phyloP scores from a whole-genome alignment of 2,113 vertebrate species.

The Prinia subflava region DNA sequence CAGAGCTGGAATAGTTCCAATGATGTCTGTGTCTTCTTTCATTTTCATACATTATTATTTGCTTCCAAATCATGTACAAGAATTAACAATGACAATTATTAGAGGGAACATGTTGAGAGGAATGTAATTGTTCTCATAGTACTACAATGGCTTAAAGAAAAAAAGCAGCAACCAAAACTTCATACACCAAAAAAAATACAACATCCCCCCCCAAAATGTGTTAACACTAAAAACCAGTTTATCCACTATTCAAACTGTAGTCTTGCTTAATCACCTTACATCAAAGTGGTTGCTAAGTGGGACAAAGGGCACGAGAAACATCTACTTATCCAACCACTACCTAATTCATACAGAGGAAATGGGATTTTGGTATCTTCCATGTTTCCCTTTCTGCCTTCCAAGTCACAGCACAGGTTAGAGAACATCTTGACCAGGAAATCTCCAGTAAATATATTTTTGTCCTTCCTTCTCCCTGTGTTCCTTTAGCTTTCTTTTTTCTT shows the following conservation, averaged over 20 bases:
- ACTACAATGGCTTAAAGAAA: neutral
- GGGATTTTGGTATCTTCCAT: neutral
- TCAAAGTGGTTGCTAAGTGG: conserved; percentile 28
- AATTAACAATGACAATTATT: neutral
- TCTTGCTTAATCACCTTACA: conserved; percentile 14
- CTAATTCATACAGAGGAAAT: neutral
- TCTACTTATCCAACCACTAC: neutral
- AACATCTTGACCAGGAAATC: neutral
- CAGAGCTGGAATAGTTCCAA: neutral
- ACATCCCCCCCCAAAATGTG: neutral
- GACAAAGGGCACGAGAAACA: conserved; percentile 44
- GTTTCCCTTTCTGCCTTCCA: neutral
- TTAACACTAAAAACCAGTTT: conserved; percentile 41
- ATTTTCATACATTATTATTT: neutral
- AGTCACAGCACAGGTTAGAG: neutral
- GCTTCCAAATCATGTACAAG: neutral
- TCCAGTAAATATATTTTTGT: neutral
- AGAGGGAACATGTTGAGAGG: neutral
- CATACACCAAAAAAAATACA: neutral
- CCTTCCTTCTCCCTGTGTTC: neutral
- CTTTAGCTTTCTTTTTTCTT: neutral
- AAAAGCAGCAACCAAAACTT: neutral
- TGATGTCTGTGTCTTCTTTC: neutral
- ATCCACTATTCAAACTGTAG: conserved; percentile 1
- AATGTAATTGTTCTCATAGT: neutral